phyloP scores from a whole-genome alignment of 2,797 vertebrate species.

The Crotalus adamanteus region DNA sequence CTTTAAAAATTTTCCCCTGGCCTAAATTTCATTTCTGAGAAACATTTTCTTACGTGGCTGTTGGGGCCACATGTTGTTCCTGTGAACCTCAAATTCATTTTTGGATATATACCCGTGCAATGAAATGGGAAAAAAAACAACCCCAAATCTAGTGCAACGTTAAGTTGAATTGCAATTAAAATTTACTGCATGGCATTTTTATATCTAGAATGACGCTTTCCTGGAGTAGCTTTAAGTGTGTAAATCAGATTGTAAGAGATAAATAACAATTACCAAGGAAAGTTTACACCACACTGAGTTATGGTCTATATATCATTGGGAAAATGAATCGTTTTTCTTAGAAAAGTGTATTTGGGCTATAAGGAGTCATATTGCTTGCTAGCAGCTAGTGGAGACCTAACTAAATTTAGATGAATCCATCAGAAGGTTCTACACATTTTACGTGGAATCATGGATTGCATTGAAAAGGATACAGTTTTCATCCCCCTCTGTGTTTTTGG shows the following conservation, averaged over 20 bases:
- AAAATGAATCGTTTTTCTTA: not conserved
- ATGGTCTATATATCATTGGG: not conserved
- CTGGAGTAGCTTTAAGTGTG: not conserved
- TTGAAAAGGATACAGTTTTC: slow-evolving; percentile 95
- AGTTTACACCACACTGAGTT: too few relatives aligned
- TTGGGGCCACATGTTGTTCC: not conserved
- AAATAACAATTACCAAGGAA: not conserved
- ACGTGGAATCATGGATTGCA: not conserved
- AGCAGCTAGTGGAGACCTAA: not conserved
- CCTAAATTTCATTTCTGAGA: not conserved
- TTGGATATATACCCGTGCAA: too few relatives aligned
- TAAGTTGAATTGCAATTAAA: too few relatives aligned
- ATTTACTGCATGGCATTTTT: not conserved
- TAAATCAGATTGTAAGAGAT: too few relatives aligned
- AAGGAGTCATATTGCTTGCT: not conserved
- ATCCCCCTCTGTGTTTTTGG: slow-evolving; percentile 89
- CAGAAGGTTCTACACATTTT: not conserved
- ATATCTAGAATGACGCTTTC: not conserved
- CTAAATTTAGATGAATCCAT: not conserved
- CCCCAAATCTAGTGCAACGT: too few relatives aligned
- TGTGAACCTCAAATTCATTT: not conserved
- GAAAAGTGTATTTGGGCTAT: not conserved
- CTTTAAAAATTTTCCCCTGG: not conserved
- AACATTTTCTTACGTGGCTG: not conserved
- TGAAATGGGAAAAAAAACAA: too few relatives aligned